Base-by-base conservation (phyloP, 1,140 invertebrate species). In the Scaptomyza montana region DNA sequence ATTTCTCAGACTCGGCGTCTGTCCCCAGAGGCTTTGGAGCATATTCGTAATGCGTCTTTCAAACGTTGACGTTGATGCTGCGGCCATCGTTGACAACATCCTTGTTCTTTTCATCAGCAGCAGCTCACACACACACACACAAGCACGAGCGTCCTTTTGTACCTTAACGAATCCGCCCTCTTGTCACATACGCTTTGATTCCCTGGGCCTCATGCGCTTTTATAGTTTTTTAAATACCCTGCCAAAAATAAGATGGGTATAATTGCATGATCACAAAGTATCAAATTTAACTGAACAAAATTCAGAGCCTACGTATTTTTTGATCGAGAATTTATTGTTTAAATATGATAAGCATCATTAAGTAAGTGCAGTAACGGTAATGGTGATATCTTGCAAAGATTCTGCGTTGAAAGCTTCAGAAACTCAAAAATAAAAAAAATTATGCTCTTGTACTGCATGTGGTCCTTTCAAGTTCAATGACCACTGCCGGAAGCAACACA, bases 41-140 rank as follows among this genome's bases (percentile, higher is more conserved):
- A 81, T 80, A 77, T 74, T 68, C 70, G 76, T 80, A 80, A 85
- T 86, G 81, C 74, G 84, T 75, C 78, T 86, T 75, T 81, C 81
- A 87, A 63, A 74, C 78, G 45, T 61, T 71, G 49, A 60, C 55
- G 41, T 72, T 54, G 55, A 16, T 39, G 25, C 39, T 49, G 46
- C 39, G 54, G n/a, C 19, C 13, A 39, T 36, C 53, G 46, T 46
- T 45, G 25, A 28, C 28, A 50, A 2, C 33, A 10, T 54, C 54
- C 81, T 61, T 57, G 59, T 70, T 69, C 70, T 73, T 84, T 73
- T 84, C 80, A 80, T 73, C 72, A 61, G 49, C 62, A 43, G 54
- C 39, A 28, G 30, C 63, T 55, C 39, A 43, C 39, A 43, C 39
- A 43, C 36, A 39, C 9, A 39, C 9, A 39, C 10, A 39, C 8